Conservation (phyloP, 1,140 invertebrate species). For the Xylocopa sonorina region DNA sequence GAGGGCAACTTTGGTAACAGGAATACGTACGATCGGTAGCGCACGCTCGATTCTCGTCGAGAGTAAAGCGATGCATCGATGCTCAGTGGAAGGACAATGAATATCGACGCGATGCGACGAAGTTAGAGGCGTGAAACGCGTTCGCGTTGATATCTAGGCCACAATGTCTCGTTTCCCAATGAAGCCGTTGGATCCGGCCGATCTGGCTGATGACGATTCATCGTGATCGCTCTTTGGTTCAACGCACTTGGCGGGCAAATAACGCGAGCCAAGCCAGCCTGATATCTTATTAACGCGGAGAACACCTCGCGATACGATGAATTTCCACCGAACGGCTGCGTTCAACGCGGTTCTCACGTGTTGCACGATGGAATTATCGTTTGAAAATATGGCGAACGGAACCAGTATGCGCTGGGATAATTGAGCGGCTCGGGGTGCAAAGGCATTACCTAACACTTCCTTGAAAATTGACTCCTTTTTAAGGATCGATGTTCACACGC, state of each 20-base stretch:
- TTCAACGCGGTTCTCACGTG: background rate
- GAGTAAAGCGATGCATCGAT: too few relatives aligned
- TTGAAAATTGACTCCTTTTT: too few relatives aligned
- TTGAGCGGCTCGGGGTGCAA: too few relatives aligned
- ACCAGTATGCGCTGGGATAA: background rate
- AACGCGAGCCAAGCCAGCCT: constrained; percentile 5
- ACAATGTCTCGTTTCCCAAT: constrained; percentile 70
- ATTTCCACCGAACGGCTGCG: background rate
- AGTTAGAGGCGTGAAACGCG: constrained; percentile 59
- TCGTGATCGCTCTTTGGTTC: constrained; percentile 66
- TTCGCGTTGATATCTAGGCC: constrained; percentile 71
- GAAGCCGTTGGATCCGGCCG: constrained; percentile 59
- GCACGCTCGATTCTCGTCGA: too few relatives aligned
- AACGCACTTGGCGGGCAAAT: constrained; percentile 61
- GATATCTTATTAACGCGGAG: constrained; percentile 28
- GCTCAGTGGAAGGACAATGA: background rate
- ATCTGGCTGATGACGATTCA: constrained; percentile 65
- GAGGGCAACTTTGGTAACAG: too few relatives aligned
- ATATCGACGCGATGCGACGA: background rate
- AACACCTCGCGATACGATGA: constrained; percentile 12
- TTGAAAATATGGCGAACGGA: background rate
- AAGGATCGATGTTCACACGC: too few relatives aligned
- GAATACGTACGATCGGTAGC: too few relatives aligned
- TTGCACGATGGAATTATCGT: background rate
- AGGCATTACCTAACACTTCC: too few relatives aligned